Base-by-base conservation (phyloP, 64 coral and sea anemone genomes). In the Anthopleura sola region DNA sequence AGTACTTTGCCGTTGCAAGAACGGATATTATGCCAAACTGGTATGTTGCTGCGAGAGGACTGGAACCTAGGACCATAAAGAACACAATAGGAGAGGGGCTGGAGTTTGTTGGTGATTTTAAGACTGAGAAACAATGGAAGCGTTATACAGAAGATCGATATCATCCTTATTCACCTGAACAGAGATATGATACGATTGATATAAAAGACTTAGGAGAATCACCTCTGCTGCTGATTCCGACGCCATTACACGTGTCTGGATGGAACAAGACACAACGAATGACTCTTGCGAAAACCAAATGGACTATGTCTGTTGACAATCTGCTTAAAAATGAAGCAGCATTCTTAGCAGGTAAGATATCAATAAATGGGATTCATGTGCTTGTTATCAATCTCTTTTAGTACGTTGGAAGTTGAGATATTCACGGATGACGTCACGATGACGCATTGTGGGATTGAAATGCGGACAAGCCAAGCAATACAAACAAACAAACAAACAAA, bases 1-100 rank as follows among this genome's bases (percentile, higher is more conserved):
- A 90, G 26, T 56, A 68, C 34, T 96, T 86, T 69, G 91, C 85
- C 17, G 94, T 96, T 54, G 90, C 94, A 0, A 74, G 68, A 8
- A 96, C 90, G 13, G 94, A 96, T 58, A 71, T 96, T 39, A 89
- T 87, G 78, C 94, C 94, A 5, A 96, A 88, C 39, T 96, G 94
- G 94, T 96, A 92, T 31, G 64, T 96, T 40, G 80, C 83, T 31
- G 87, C 90, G 17, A 66, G 82, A 54, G 90, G 83, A n/a, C 56
- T 92, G 79, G 82, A 64, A 44, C 39, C 94, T 1, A 75, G 31
- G 80, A 62, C 81, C 7, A 87, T 96, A 6, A 83, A 79, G 32
- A 96, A 88, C 44, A 96, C 94, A n/a, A 44, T 50, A 24, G 90
- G 91, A 12, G 90, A 90, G 80, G 40, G 39, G 44, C 83, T 96